Conservation (phyloP, 1,140 invertebrate species). For the Halictus rubicundus region DNA sequence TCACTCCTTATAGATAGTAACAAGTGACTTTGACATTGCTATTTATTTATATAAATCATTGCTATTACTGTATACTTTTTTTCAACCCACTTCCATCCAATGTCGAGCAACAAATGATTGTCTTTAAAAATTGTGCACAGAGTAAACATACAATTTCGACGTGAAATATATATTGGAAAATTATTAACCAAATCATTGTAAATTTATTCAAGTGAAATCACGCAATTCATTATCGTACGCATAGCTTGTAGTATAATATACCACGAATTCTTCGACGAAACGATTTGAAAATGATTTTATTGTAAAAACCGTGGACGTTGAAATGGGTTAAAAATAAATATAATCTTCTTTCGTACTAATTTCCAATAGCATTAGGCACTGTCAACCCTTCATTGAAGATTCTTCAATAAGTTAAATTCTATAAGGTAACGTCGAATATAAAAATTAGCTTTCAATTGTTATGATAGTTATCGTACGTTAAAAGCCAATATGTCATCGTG, state of each 20-base stretch:
- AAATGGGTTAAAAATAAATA: slow-evolving; percentile 55
- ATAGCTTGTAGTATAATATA: neutral
- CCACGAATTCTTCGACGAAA: neutral
- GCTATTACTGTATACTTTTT: slow-evolving; percentile 20
- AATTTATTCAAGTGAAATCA: slow-evolving; percentile 34
- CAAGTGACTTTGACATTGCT: slow-evolving; percentile 46
- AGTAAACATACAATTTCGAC: slow-evolving; percentile 1
- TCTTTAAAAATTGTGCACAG: neutral
- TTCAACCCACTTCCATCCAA: slow-evolving; percentile 53
- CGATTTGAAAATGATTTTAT: neutral
- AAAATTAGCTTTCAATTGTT: slow-evolving; percentile 38
- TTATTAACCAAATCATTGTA: slow-evolving; percentile 15
- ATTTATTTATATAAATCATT: slow-evolving; percentile 49
- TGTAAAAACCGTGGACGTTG: neutral
- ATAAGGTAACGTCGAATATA: slow-evolving; percentile 33
- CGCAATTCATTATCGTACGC: neutral
- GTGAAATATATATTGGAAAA: slow-evolving; percentile 10
- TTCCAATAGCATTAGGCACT: slow-evolving; percentile 69
- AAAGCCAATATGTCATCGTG: slow-evolving; percentile 36
- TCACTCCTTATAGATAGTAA: slow-evolving; percentile 39
- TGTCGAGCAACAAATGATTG: neutral
- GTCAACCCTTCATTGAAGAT: slow-evolving; percentile 66
- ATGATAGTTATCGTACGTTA: slow-evolving; percentile 20
- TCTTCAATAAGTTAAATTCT: slow-evolving; percentile 51
- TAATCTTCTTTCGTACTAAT: slow-evolving; percentile 30